phyloP scores from a whole-genome alignment of 1,140 invertebrate species.

The Drosophila serrata region DNA sequence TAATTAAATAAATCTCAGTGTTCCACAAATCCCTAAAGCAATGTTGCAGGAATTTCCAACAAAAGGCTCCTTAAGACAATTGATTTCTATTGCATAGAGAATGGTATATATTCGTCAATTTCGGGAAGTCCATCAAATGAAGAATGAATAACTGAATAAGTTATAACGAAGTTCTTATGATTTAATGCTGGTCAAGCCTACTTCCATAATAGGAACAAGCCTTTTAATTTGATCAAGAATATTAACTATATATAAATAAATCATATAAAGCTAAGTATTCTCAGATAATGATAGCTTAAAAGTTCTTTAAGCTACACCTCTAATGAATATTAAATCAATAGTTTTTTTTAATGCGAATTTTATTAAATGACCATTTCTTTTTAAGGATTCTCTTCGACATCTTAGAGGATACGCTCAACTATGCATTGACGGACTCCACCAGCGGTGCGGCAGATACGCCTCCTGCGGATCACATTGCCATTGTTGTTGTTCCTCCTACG shows the following conservation, averaged over 20 bases:
- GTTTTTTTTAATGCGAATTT: neutral
- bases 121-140: neutral
- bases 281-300: too few relatives aligned
- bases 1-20: neutral
- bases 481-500: neutral
- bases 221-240: neutral
- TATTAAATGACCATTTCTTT: neutral
- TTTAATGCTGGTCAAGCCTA: neutral
- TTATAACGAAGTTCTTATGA: neutral
- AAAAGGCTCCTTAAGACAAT: neutral
- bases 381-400: neutral
- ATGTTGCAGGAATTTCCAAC: neutral
- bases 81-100: neutral
- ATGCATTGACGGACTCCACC: neutral
- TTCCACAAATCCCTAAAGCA: neutral
- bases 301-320: neutral
- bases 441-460: neutral
- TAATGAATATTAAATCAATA: neutral
- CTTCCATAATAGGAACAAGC: neutral
- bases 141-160: neutral
- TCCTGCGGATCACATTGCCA: neutral
- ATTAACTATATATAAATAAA: too few relatives aligned
- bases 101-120: neutral
- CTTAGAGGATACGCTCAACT: neutral
- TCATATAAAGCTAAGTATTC: too few relatives aligned